Percentiles rank a stretch among this genome's conserved stretches.
phyloP scores from a whole-genome alignment of 2,113 vertebrate species.

The Chinchilla lanigera region DNA sequence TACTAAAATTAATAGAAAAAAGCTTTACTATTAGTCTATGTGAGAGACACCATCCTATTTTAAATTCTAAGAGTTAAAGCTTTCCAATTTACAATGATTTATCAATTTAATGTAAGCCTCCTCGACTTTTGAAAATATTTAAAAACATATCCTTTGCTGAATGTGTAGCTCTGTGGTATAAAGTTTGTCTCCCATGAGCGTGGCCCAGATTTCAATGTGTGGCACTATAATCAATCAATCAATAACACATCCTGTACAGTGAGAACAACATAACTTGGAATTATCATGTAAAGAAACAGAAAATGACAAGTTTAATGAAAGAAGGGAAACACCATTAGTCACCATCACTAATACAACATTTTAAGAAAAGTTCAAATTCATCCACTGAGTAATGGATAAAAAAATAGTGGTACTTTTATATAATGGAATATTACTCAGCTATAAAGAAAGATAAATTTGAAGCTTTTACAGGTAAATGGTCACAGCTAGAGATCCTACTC shows the following conservation, averaged over 20 bases:
- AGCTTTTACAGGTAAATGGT: no score
- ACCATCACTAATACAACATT: conserved; percentile 10
- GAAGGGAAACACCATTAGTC: not conserved
- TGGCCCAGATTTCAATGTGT: no score
- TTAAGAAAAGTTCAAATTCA: conserved; percentile 37
- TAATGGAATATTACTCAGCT: no score
- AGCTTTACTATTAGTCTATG: not conserved
- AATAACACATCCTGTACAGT: not conserved
- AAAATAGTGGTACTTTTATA: no score
- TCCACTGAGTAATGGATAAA: no score
- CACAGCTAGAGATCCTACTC: no score
- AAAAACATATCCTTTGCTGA: not conserved
- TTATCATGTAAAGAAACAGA: conserved; percentile 28
- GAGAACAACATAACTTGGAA: conserved; percentile 34
- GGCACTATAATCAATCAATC: not conserved
- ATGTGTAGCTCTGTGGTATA: not conserved
- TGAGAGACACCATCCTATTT: not conserved
- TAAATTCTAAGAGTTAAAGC: not conserved
- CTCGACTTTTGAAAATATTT: not conserved
- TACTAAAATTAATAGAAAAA: not conserved
- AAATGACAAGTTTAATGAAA: conserved; percentile 27
- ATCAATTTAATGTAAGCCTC: not conserved
- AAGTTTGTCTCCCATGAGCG: not conserved
- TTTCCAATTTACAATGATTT: not conserved
- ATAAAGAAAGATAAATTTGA: no score